phyloP scores from a whole-genome alignment of 2,797 vertebrate genomes.

The Danio jaintianensis region DNA sequence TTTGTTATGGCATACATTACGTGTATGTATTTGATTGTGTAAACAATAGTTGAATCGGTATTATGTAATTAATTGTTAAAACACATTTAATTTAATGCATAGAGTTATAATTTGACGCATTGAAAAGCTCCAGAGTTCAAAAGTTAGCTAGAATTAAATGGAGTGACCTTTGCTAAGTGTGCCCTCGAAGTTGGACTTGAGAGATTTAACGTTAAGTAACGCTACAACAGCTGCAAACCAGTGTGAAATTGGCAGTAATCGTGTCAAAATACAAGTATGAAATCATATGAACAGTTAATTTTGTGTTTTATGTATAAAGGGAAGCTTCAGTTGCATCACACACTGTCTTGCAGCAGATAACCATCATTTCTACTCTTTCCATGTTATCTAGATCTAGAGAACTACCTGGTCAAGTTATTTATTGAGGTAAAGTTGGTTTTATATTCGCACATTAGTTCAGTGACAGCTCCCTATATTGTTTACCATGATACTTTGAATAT shows the following conservation, averaged over 20 bases:
- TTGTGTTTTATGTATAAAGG: fast-evolving
- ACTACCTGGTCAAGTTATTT: neutral
- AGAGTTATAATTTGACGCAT: neutral
- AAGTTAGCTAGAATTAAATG: neutral
- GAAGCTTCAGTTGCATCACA: neutral
- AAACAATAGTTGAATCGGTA: neutral
- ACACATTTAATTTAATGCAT: neutral
- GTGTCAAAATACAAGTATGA: neutral
- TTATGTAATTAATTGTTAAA: neutral
- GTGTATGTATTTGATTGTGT: neutral
- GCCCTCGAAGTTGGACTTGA: neutral
- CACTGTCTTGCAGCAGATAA: neutral
- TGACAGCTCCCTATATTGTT: too few species aligned
- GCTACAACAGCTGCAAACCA: neutral
- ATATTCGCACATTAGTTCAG: too few species aligned
- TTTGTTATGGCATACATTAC: neutral
- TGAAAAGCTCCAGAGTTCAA: neutral
- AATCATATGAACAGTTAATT: neutral
- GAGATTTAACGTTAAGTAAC: neutral
- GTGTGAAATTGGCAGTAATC: neutral
- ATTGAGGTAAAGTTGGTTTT: too few species aligned
- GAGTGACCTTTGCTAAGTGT: neutral
- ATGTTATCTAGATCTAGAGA: neutral
- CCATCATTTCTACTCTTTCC: neutral
- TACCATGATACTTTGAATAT: too few species aligned